Evolutionary conservation across 1,140 invertebrate genomes (phyloP), one percentile per base, ranked within the genome.

Genomic region (Spodoptera frugiperda): DNA sequence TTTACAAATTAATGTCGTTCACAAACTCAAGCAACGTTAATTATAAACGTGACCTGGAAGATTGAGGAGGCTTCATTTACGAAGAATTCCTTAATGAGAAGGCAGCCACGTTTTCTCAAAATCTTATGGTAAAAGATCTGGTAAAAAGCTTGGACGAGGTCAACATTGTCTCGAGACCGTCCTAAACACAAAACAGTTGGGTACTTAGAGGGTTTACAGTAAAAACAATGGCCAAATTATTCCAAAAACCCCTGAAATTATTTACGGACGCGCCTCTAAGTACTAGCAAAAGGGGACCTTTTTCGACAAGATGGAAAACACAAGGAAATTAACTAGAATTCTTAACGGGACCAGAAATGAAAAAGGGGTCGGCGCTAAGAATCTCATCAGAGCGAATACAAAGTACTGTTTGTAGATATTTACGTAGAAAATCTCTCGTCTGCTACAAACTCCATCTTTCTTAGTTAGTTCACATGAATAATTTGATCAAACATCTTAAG

Each of bases 31-130:
- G n/a, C n/a, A 75, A 39, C 72, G 77, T 67, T 79, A 77, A 79
- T 76, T 76, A 33, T 53, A 67, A 77, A 80, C 78, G 78, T 77
- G 78, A 77, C 78, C 68, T 72, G 10, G 17, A 63, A 67, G n/a
- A 14, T 51, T 21, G 25, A 49, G 49, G 33, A 57, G 15, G 55
- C 2, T 33, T 44, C n/a, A 46, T 55, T 57, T 21, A 46, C 33
- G 8, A 25, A 44, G 30, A 46, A 71, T 17, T 55, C 44, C 30
- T 11, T 25, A 39, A 48, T 21, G 48, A 11, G 3, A 57, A 71
- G 33, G 30, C 51, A 44, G 30, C 14, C 53, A 71, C 53, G 68
- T 71, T 19, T 11, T n/a, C 30, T 33, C 53, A 33, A 71, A 55
- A 71, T 71, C 68, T 57, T 54, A 15, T 9, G 51, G 53, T 46